phyloP scores from a whole-genome alignment of 2,113 vertebrate species.

The Alouatta palliata region DNA sequence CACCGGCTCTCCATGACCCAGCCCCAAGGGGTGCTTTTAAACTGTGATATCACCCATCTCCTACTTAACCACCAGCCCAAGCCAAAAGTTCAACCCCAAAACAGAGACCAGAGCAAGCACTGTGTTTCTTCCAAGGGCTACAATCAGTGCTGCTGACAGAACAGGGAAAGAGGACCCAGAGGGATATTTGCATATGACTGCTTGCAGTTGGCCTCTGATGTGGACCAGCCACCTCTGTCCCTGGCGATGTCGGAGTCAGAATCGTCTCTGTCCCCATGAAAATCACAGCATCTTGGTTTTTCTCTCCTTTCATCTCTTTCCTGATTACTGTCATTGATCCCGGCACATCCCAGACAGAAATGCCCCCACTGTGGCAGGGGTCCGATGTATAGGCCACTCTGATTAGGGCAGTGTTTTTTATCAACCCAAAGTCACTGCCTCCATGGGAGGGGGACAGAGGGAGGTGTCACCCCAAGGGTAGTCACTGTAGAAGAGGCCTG shows the following conservation, averaged over 20 bases:
- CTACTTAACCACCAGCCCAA: background rate
- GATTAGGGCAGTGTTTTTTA: background rate
- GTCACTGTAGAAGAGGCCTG: background rate
- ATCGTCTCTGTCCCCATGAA: background rate
- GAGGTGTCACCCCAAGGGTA: background rate
- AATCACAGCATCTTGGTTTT: background rate
- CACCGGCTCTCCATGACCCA: background rate
- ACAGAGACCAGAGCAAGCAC: background rate
- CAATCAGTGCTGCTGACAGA: background rate
- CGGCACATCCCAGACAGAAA: background rate
- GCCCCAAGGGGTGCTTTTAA: background rate
- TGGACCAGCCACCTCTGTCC: background rate
- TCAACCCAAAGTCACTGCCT: background rate
- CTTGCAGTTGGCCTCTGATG: background rate
- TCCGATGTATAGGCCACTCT: background rate
- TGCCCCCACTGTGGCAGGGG: rapidly evolving
- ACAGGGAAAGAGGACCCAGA: too few relatives aligned
- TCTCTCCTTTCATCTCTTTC: slow-evolving; percentile 55
- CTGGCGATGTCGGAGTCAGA: background rate
- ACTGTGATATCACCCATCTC: background rate
- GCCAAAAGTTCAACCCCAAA: background rate
- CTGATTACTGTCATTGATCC: slow-evolving; percentile 22
- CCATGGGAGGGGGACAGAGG: background rate
- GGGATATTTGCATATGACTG: background rate
- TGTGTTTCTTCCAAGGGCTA: background rate